phyloP scores from a whole-genome alignment of 2,113 vertebrate genomes.

The Chrysemys picta region DNA sequence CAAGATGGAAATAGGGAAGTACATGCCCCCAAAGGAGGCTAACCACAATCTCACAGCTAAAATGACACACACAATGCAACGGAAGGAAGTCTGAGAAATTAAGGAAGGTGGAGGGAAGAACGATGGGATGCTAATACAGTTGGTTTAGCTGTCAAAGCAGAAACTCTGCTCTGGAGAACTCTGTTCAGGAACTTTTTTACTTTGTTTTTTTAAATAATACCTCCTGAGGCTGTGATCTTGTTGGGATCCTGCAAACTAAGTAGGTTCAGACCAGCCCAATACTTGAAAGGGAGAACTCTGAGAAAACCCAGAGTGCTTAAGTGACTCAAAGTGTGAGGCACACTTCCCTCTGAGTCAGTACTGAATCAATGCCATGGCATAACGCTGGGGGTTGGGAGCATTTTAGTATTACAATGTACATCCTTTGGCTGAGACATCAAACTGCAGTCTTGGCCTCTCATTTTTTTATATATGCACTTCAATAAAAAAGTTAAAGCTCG shows the following conservation, averaged over 20 bases:
- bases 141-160: constrained; percentile 53
- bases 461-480: neutral
- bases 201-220: neutral
- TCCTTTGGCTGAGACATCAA: neutral
- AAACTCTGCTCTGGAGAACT: constrained; percentile 33
- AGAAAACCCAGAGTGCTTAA: neutral
- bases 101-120: constrained; percentile 76
- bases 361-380: rapidly evolving
- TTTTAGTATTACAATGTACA: neutral
- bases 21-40: neutral
- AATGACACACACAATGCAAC: constrained; percentile 18
- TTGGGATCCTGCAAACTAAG: neutral
- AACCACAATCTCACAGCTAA: constrained; percentile 9
- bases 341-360: constrained; percentile 1
- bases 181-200: constrained; percentile 58
- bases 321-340: neutral
- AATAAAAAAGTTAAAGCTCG: neutral
- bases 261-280: neutral
- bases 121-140: constrained; percentile 60
- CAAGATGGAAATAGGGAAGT: constrained; percentile 55
- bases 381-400: neutral
- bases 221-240: neutral
- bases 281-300: neutral
- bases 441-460: neutral
- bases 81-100: constrained; percentile 71